Base-by-base conservation (phyloP, 2,113 vertebrate species). In the Centropus bengalensis region DNA sequence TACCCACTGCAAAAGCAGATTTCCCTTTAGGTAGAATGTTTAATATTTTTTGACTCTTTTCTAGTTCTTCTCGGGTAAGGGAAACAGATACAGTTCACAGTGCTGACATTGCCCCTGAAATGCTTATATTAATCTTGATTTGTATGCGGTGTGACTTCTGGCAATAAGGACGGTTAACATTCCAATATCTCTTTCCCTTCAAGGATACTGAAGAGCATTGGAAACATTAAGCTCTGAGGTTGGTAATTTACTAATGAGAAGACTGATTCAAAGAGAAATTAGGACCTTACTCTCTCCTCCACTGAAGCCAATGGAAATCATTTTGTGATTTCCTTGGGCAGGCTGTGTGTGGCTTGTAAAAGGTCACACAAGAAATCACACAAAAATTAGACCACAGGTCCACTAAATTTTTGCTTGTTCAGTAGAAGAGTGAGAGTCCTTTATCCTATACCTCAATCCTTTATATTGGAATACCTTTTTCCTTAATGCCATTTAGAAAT, bases 191-290 rank as follows among this genome's bases (percentile, higher is more conserved):
- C 52, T 81, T 86, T 68, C 55, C 85, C 21, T 86, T 92, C 95
- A 96, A 96, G 93, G 96, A 45, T 74, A 62, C 60, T 26, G 80
- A 95, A 93, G 91, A 96, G 64, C 88, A 21, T 1, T 49, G 68
- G 79, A 89, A 88, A 45, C 95, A 93, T 94, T 97, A 96, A 96
- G 73, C 79, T 91, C 74, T 52, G 93, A 93, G 79, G 73, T 55
- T 38, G 5, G 52, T 86, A 78, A 93, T 96, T 93, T 86, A 91
- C 89, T 95, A 91, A 95, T 91, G 94, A 95, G 89, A 33, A 88
- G 80, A 68, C 79, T 90, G 80, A 94, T 89, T 95, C 82, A 71
- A 63, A 88, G 91, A 70, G 88, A 91, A 94, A 96, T 96, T 75
- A 88, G 64, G 60, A 83, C 52, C 55, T 94, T 74, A 77, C 91